A percentile compares a stretch with the other conserved stretches of the same genome.
These are phyloP conservation scores for Oscheius sp. DNA, from an alignment of 2,888 invertebrate species.

Conservation along the genomic window DNA sequence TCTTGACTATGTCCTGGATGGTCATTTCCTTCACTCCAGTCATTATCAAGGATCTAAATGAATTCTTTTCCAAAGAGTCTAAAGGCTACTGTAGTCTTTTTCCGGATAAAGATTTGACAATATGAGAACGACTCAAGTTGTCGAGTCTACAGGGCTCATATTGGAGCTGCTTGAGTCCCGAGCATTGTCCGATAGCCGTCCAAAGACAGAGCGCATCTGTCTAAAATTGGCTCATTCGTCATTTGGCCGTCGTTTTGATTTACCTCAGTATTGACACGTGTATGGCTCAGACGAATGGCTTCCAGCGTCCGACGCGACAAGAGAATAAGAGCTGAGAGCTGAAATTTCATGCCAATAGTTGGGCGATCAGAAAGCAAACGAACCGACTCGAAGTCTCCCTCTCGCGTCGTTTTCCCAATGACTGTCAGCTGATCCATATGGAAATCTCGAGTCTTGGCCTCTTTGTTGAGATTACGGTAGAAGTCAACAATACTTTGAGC, in stretches of 20 bases:
- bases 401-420: conserved; percentile 1
- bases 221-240: conserved; percentile 22
- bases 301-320: conserved; percentile 19
- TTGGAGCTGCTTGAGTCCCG: conserved; percentile 28
- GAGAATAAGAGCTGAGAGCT: conserved; percentile 17
- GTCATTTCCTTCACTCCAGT: conserved; percentile 33
- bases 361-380: not conserved
- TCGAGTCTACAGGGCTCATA: conserved; percentile 38
- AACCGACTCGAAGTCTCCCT: conserved; percentile 16
- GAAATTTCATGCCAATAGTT: conserved; percentile 2
- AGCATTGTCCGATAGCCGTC: conserved; percentile 35
- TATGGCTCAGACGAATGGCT: conserved; percentile 28
- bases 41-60: conserved; percentile 34
- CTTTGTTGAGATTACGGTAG: conserved; percentile 18
- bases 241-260: not conserved
- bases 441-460: not conserved
- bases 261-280: conserved; percentile 23
- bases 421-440: conserved; percentile 19
- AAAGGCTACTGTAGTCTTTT: not conserved
- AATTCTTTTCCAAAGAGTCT: not conserved
- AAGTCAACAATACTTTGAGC: conserved; percentile 24
- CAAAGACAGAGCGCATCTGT: conserved; percentile 34
- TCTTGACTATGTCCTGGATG: conserved; percentile 24
- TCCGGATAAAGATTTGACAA: conserved; percentile 22
- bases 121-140: conserved; percentile 29